Base-by-base conservation (phyloP, 2,888 invertebrate genomes). In the Nemotelus nigrinus region DNA sequence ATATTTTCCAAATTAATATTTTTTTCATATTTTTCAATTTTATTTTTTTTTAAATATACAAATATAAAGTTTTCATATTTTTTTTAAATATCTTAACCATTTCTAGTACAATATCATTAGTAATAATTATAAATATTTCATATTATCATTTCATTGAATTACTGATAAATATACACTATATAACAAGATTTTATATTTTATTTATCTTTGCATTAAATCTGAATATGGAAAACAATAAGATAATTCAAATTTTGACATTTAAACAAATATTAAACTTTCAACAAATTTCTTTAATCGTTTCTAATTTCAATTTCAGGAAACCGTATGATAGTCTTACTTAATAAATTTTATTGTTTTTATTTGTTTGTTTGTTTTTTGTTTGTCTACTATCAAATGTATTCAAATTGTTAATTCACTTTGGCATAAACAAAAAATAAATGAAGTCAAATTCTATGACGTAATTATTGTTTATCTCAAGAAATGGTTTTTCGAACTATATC, bases 81-180 rank as follows among this genome's bases (percentile, higher is more conserved):
- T 57, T 39, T 75, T 63, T 63, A 43, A 64, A 50, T 76, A 48
- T 53, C 25, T 25, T 25, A 25, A 39, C 64, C 74, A 60, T 74
- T 58, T 47, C 60, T 60, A 58, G 58, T 45, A 47, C 57, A 58
- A 74, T 74, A 50, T 72, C 45, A 57, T 25, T 74, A 55, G 7
- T 45, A 43, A 57, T 74, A 57, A 55, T 72, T 57, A 74, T 74
- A 53, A 70, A 53, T 70, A 39, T 74, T 25, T 25, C 25, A 25
- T 25, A 70, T 70, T 50, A 57, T n/a, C 3, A 43, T 55, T 44
- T 41, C 43, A 48, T 60, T 75, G 64, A 75, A 64, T 75, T 75
- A 75, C 64, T 39, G 53, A 64, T 75, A 75, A 75, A 75, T 75
- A 75, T 75, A 75, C 75, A 75, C 75, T 75, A 75, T 75, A 64